Base-by-base conservation (phyloP, 1,140 invertebrate genomes). In the Venturia canescens region DNA sequence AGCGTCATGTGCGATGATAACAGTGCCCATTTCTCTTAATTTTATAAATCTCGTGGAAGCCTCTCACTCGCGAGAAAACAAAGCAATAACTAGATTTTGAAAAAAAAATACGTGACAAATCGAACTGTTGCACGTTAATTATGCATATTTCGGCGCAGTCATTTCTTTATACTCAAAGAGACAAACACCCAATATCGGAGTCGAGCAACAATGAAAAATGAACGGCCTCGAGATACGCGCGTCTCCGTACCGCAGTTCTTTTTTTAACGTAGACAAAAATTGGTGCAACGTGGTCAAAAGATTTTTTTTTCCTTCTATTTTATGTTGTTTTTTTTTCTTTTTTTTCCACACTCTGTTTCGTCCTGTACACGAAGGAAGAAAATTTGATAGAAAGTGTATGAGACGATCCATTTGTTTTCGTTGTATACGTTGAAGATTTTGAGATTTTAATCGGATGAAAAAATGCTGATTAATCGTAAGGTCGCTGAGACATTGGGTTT, bases 401-500 rank as follows among this genome's bases (percentile, higher is more conserved):
- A 31, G 29, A 69, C 11, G 23, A 66, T 23, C n/a, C 31, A 31
- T 69, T 69, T 69, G 26, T 69, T 69, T 69, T 29, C 3, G 15
- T 15, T 69, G 27, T 69, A 15, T 29, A 31, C 29, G 67, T 31
- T 13, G 50, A 2, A 74, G 50, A 53, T 27, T 21, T 53, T 15
- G 53, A 53, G 2, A 74, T 74, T 21, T 29, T 44, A 4, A 57
- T n/a, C n/a, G 16, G 63, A 76, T 11, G 34, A 63, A 75, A 75
- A 53, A 57, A 9, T 11, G 18, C 69, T 27, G n/a, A 69, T 75
- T 66, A 79, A 69, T 81, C 71, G 71, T 81, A 91, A 91, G 91
- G 90, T 91, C 90, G 88, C 91, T 91, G 91, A 92, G 91, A 91
- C 90, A 92, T 88, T 91, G 90, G 91, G 90, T 89, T 84, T 88